Evolutionary conservation across 2,113 vertebrate genomes (phyloP).

Genomic region (Mugil cephalus): DNA sequence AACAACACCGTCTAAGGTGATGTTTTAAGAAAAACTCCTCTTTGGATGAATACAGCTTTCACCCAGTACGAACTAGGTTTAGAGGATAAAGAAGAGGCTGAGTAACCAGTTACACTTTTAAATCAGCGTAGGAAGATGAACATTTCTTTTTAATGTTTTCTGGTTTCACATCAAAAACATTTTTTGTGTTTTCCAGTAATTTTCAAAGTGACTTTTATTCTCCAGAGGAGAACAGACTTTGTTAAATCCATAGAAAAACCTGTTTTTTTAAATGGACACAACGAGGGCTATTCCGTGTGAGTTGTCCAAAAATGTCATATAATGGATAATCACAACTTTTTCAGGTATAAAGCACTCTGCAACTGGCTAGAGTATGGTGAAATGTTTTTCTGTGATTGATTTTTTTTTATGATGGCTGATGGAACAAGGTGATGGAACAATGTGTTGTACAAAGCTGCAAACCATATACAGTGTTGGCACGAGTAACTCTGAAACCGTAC

Average conservation of each 20-base stretch:
- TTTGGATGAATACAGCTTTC: conserved; percentile 26
- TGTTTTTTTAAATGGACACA: conserved; percentile 4
- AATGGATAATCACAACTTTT: conserved; percentile 12
- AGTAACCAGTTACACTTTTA: conserved; percentile 4
- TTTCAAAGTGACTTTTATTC: conserved; percentile 22
- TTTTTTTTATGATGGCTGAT: conserved; percentile 4
- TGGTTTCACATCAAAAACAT: neutral
- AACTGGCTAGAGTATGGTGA: neutral
- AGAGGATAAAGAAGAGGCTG: conserved; percentile 1
- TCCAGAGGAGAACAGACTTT: neutral
- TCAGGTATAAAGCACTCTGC: neutral
- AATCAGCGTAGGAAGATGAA: neutral
- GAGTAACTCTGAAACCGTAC: neutral
- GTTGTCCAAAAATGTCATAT: conserved; percentile 12
- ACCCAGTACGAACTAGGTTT: conserved; percentile 12
- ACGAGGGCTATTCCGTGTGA: neutral
- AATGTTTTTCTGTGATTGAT: conserved; percentile 6
- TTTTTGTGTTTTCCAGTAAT: conserved; percentile 24
- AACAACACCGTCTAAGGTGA: conserved; percentile 1
- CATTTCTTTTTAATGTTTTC: conserved; percentile 23
- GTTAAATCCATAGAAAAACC: conserved; percentile 1
- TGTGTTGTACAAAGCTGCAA: conserved; percentile 3
- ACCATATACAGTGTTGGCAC: neutral
- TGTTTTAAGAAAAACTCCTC: conserved; percentile 1
- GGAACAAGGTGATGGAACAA: neutral